A percentile compares a stretch with the other conserved stretches of the same genome.
These are phyloP conservation scores for Drosophila takahashii DNA, from an alignment of 1,140 invertebrate species.

Conservation along the genomic window DNA sequence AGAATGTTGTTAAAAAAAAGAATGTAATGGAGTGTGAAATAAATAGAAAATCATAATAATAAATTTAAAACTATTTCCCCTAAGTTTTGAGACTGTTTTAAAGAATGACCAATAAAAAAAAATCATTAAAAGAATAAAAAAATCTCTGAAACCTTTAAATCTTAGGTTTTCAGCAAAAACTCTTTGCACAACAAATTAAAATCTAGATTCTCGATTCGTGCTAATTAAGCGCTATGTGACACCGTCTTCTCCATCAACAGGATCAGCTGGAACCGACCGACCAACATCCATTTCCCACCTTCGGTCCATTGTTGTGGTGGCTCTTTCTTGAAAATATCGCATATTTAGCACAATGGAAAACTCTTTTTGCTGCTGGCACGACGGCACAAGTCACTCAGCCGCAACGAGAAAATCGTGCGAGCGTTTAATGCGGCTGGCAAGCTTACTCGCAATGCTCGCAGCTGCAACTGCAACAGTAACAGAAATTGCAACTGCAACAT, in stretches of 20 bases:
- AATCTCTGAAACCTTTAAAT: no score
- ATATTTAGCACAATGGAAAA: slow-evolving; percentile 74
- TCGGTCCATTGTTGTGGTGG: slow-evolving; percentile 7
- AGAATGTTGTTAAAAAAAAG: slow-evolving; percentile 8
- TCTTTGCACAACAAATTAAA: not conserved
- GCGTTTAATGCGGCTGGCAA: slow-evolving; percentile 66
- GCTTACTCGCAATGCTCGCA: slow-evolving; percentile 29
- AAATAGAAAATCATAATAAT: no score
- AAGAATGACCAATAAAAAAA: not conserved
- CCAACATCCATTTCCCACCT: slow-evolving; percentile 11
- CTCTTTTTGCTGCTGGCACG: slow-evolving; percentile 67
- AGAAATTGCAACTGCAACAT: slow-evolving; percentile 40
- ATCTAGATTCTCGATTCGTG: slow-evolving; percentile 29
- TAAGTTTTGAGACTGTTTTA: no score
- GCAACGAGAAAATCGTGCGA: slow-evolving; percentile 82
- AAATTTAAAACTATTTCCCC: not conserved
- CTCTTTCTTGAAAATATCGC: slow-evolving; percentile 40
- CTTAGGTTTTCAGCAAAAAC: no score
- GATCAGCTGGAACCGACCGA: slow-evolving; percentile 29
- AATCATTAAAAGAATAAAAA: not conserved
- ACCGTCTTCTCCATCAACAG: slow-evolving; percentile 38
- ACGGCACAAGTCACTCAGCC: slow-evolving; percentile 81
- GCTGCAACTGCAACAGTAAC: slow-evolving; percentile 40
- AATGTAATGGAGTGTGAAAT: not conserved
- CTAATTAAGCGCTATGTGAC: slow-evolving; percentile 62